phyloP scores from a whole-genome alignment of 2,113 vertebrate genomes.

The Poeciliopsis occidentalis region DNA sequence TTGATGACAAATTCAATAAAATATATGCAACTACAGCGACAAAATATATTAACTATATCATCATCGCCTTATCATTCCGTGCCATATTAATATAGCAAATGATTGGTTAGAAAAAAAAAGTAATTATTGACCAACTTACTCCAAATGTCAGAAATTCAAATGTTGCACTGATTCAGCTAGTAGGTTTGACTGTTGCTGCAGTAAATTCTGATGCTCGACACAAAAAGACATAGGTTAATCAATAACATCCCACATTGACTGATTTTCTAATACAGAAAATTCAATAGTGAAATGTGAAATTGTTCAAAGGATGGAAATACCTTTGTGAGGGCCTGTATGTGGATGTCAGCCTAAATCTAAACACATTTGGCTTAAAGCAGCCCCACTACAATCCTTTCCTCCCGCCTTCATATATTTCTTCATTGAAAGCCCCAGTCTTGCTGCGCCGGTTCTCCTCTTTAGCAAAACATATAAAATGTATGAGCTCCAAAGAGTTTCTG shows the following conservation, averaged over 20 bases:
- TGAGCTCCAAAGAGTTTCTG: constrained; percentile 61
- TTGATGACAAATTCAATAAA: neutral
- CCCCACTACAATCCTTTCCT: constrained; percentile 58
- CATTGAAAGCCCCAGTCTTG: constrained; percentile 55
- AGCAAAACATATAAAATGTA: constrained; percentile 57
- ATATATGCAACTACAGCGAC: neutral
- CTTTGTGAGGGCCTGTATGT: constrained; percentile 8
- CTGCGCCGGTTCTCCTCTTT: constrained; percentile 27
- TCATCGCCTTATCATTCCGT: neutral
- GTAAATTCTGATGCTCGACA: neutral
- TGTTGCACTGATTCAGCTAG: neutral
- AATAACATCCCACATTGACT: neutral
- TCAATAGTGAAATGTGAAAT: neutral
- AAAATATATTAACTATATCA: neutral
- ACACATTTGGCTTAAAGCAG: constrained; percentile 63
- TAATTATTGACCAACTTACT: neutral
- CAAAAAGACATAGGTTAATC: neutral
- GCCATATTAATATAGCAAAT: neutral
- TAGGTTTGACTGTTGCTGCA: neutral
- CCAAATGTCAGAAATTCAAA: neutral
- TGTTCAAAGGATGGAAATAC: neutral
- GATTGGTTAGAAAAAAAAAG: neutral
- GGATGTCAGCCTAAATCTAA: constrained; percentile 57
- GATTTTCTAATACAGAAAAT: neutral
- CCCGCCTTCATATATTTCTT: constrained; percentile 62